Evolutionary conservation across 1,140 invertebrate genomes (phyloP).

Genomic region (Thaumetopoea pityocampa): DNA sequence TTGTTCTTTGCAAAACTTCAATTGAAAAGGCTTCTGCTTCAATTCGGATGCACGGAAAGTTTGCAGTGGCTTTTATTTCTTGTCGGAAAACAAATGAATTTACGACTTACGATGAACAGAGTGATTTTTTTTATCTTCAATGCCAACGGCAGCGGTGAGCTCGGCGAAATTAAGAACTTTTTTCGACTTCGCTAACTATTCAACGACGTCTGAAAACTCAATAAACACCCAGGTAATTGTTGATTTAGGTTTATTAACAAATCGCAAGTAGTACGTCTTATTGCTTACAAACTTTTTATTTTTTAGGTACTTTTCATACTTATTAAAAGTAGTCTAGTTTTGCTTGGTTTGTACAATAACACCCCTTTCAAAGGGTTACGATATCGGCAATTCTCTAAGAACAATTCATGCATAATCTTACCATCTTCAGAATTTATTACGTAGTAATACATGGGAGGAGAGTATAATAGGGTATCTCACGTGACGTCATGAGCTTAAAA

Average conservation of each 20-base stretch:
- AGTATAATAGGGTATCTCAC: too few relatives aligned
- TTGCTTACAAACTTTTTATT: too few relatives aligned
- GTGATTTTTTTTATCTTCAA: conserved; percentile 14
- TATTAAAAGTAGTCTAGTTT: too few relatives aligned
- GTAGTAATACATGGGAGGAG: too few relatives aligned
- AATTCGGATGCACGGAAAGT: conserved; percentile 51
- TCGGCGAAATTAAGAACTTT: conserved; percentile 9
- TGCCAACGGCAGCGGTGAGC: neutral
- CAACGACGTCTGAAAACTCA: neutral
- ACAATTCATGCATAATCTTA: too few relatives aligned
- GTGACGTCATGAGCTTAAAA: too few relatives aligned
- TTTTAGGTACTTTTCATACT: too few relatives aligned
- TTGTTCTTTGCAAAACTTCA: conserved; percentile 48
- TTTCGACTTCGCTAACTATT: neutral
- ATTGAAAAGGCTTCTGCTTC: conserved; percentile 57
- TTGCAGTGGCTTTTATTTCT: conserved; percentile 36
- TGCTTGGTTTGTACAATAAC: too few relatives aligned
- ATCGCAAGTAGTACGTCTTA: too few relatives aligned
- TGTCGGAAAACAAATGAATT: conserved; percentile 59
- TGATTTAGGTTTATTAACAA: neutral
- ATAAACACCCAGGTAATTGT: neutral
- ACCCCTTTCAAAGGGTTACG: neutral
- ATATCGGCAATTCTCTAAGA: too few relatives aligned
- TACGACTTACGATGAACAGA: conserved; percentile 30
- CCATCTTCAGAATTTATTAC: too few relatives aligned